Percentiles rank a stretch among this genome's conserved stretches.
phyloP scores from a whole-genome alignment of 2,888 invertebrate species.

The Melieria crassipennis region DNA sequence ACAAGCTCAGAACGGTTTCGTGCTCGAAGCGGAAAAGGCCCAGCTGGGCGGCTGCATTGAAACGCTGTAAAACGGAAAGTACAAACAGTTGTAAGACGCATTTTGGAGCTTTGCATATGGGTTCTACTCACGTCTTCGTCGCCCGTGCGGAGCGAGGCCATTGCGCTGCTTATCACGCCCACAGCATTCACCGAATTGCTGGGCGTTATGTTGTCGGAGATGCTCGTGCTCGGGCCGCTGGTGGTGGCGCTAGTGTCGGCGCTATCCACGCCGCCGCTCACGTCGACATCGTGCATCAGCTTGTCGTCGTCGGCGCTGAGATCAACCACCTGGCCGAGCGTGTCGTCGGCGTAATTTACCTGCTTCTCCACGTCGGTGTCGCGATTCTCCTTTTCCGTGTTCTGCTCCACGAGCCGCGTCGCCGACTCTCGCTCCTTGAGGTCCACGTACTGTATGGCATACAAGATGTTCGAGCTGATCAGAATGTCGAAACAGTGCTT shows the following conservation, averaged over 20 bases:
- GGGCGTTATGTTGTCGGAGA: slow-evolving; percentile 48
- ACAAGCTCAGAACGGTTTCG: slow-evolving; percentile 63
- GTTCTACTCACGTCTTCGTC: slow-evolving; percentile 57
- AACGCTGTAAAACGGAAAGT: slow-evolving; percentile 49
- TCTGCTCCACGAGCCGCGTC: slow-evolving; percentile 38
- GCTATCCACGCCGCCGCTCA: slow-evolving; percentile 13
- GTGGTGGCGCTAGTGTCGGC: slow-evolving; percentile 41
- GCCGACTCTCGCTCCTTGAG: slow-evolving; percentile 43
- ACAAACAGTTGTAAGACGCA: background rate
- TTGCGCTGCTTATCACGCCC: slow-evolving; percentile 64
- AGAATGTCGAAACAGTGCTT: slow-evolving; percentile 71
- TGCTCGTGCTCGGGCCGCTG: slow-evolving; percentile 31
- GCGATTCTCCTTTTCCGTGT: slow-evolving; percentile 52
- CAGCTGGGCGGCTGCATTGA: slow-evolving; percentile 57
- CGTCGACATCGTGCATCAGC: slow-evolving; percentile 26
- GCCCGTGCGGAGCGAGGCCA: slow-evolving; percentile 62
- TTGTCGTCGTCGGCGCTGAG: slow-evolving; percentile 20
- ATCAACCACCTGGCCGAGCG: slow-evolving; percentile 10
- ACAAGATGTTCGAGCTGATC: slow-evolving; percentile 76
- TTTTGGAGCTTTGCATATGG: background rate
- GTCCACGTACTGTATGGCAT: slow-evolving; percentile 68
- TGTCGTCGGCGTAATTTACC: slow-evolving; percentile 37
- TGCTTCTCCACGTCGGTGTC: slow-evolving; percentile 52
- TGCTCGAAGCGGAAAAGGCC: slow-evolving; percentile 62
- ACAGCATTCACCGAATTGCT: slow-evolving; percentile 61